Conservation (phyloP, 2,888 invertebrate genomes). For the Leucoma salicis region DNA sequence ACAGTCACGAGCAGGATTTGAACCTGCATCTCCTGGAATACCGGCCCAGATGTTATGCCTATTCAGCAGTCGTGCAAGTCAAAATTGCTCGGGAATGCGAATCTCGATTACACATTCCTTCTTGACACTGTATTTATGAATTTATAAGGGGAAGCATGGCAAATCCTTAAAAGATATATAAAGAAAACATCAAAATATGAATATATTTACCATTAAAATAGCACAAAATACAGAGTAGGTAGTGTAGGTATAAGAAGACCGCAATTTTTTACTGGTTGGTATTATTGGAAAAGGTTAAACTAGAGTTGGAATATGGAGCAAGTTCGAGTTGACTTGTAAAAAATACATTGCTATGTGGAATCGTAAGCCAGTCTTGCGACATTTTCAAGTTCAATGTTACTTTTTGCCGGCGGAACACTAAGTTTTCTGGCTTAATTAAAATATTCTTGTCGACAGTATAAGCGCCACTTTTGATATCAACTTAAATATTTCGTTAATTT, state of each 20-base stretch:
- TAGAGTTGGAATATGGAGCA: slow-evolving; percentile 44
- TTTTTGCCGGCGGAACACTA: slow-evolving; percentile 23
- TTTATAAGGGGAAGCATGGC: no score
- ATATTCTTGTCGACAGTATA: slow-evolving; percentile 2
- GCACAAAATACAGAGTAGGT: no score
- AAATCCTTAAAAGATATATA: no score
- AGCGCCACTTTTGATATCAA: slow-evolving; percentile 4
- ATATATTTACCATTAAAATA: no score
- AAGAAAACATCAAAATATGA: no score
- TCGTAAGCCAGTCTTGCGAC: slow-evolving; percentile 30
- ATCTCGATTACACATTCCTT: no score
- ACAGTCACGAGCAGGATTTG: no score
- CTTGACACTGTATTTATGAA: no score
- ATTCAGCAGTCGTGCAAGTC: no score
- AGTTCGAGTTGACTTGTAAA: slow-evolving; percentile 26
- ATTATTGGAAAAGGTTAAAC: slow-evolving; percentile 40
- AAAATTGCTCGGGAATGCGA: no score
- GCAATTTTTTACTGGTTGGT: slow-evolving; percentile 26
- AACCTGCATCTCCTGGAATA: no score
- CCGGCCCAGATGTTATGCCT: no score
- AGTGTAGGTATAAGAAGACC: slow-evolving; percentile 20
- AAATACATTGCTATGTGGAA: slow-evolving; percentile 27
- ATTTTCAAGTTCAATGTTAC: slow-evolving; percentile 26
- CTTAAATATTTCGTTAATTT: slow-evolving; percentile 2
- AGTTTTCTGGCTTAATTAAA: slow-evolving; percentile 2